Conservation (phyloP, 2,797 vertebrate species). For the Siniperca undulata region DNA sequence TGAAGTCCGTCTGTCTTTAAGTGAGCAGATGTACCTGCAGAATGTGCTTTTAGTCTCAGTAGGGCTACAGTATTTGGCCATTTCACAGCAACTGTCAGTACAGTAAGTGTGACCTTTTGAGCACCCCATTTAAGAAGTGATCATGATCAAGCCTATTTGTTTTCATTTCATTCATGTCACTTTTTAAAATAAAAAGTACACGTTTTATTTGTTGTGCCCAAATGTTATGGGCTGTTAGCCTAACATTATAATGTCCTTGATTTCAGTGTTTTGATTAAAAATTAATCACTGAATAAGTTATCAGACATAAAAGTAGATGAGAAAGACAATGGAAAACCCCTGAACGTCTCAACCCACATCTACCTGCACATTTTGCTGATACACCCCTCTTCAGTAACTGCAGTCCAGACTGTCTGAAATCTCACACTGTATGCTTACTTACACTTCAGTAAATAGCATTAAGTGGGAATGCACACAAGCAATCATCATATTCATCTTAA, state of each 20-base stretch:
- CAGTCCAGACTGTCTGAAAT: slow-evolving; percentile 42
- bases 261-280: slow-evolving; percentile 47
- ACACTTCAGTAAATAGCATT: slow-evolving; percentile 40
- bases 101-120: slow-evolving; percentile 22
- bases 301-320: slow-evolving; percentile 25
- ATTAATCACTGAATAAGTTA: slow-evolving; percentile 47
- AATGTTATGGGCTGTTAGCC: slow-evolving; percentile 28
- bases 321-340: slow-evolving; percentile 29
- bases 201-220: slow-evolving; percentile 31
- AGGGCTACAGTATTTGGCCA: slow-evolving; percentile 8
- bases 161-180: slow-evolving; percentile 19
- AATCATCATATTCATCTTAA: slow-evolving; percentile 48
- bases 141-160: slow-evolving; percentile 1
- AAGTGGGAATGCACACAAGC: slow-evolving; percentile 45
- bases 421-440: slow-evolving; percentile 44
- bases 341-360: slow-evolving; percentile 31
- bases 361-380: slow-evolving; percentile 37
- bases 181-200: slow-evolving; percentile 17
- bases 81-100: slow-evolving; percentile 15
- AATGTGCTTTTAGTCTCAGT: slow-evolving; percentile 28
- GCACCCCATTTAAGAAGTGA: background rate
- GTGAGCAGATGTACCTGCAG: slow-evolving; percentile 34
- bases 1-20: slow-evolving; percentile 44
- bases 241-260: slow-evolving; percentile 34
- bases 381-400: slow-evolving; percentile 4